A percentile compares a stretch with the other conserved stretches of the same genome.
Evolutionary conservation across 2,113 vertebrate species (phyloP).

Genomic region (Balaeniceps rex): DNA sequence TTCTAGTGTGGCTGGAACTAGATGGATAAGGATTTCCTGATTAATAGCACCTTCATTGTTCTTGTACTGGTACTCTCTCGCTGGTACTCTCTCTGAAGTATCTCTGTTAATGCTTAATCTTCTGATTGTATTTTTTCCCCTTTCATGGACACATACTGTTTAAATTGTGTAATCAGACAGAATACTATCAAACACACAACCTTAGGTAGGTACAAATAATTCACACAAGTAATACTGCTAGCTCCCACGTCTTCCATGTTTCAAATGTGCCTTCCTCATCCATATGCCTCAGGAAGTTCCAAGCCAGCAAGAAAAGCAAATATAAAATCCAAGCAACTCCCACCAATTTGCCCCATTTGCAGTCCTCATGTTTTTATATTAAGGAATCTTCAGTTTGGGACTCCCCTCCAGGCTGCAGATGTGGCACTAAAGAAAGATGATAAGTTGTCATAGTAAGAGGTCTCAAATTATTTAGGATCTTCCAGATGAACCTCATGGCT

Average conservation of each 20-base stretch:
- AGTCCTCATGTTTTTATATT: background rate
- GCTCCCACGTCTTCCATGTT: background rate
- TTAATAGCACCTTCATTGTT: background rate
- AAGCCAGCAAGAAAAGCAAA: background rate
- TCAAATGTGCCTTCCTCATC: background rate
- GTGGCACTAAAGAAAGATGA: background rate
- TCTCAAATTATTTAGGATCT: background rate
- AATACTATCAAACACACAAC: background rate
- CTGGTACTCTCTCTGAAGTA: background rate
- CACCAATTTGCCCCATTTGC: background rate
- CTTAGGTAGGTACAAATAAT: background rate
- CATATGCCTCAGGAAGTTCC: background rate
- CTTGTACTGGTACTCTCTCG: background rate
- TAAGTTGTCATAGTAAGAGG: background rate
- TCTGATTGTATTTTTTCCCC: background rate
- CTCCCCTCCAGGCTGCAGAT: background rate
- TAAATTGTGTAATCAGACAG: background rate
- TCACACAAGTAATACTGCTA: background rate
- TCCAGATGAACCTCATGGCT: background rate
- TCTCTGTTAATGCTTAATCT: background rate
- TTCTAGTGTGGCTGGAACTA: background rate
- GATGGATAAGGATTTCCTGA: background rate
- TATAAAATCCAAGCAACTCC: background rate
- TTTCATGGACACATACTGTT: background rate
- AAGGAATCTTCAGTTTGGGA: background rate